Percentiles rank a stretch among this genome's conserved stretches.
phyloP scores from a whole-genome alignment of 2,888 invertebrate genomes.

The Acrobasis suavella region DNA sequence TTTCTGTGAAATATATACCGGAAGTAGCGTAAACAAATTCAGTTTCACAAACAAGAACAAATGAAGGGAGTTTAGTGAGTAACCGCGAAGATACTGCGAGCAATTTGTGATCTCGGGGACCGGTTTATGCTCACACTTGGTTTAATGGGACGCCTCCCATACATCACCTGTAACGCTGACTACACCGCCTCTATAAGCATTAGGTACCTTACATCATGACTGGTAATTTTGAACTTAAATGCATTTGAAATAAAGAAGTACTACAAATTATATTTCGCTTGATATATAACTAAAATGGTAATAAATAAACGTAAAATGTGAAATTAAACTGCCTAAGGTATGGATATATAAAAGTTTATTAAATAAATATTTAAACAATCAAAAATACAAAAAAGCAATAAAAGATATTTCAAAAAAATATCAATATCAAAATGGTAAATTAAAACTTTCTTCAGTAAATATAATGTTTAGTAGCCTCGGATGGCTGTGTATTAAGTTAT shows the following conservation, averaged over 20 bases:
- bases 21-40: constrained; percentile 52
- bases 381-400: not conserved
- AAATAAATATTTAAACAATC: not conserved
- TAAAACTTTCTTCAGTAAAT: constrained; percentile 66
- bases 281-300: no score
- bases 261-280: no score
- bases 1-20: constrained; percentile 32
- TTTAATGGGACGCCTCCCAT: constrained; percentile 41
- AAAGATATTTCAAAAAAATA: not conserved
- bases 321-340: not conserved
- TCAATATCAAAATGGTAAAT: constrained; percentile 37
- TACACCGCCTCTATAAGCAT: constrained; percentile 8
- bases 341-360: not conserved
- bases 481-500: constrained; percentile 49
- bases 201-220: not conserved
- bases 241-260: no score
- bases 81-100: constrained; percentile 57
- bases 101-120: constrained; percentile 59
- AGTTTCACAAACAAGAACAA: constrained; percentile 59
- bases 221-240: not conserved
- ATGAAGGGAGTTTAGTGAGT: constrained; percentile 61
- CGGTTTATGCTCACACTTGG: constrained; percentile 46
- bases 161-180: constrained; percentile 21
- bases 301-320: no score
- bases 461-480: constrained; percentile 59